phyloP scores from a whole-genome alignment of 1,140 invertebrate genomes.

The Listronotus bonariensis region DNA sequence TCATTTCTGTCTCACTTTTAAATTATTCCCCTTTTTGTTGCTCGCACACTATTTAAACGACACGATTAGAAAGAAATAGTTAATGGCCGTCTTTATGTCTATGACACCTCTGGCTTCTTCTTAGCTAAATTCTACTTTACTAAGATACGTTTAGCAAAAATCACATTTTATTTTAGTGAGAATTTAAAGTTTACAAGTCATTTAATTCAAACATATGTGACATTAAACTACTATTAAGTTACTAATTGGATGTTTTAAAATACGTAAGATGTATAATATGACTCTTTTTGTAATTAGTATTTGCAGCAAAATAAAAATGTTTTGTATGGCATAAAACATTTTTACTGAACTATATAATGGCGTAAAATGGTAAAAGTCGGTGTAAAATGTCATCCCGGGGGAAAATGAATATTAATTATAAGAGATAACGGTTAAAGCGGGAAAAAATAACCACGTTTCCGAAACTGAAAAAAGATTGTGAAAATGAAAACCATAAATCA shows the following conservation, averaged over 20 bases:
- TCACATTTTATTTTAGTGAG: too few relatives aligned
- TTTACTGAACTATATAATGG: constrained; percentile 22
- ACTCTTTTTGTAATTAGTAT: constrained; percentile 13
- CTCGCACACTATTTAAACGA: too few relatives aligned
- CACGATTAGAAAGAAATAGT: too few relatives aligned
- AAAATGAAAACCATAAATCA: constrained; percentile 25
- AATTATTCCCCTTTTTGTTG: too few relatives aligned
- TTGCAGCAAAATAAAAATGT: constrained; percentile 24
- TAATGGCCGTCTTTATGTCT: too few relatives aligned
- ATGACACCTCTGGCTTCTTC: too few relatives aligned
- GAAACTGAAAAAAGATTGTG: constrained; percentile 30
- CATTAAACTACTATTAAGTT: too few relatives aligned
- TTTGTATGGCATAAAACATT: constrained; percentile 27
- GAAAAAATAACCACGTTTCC: constrained; percentile 28
- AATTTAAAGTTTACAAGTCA: too few relatives aligned
- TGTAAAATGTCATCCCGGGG: constrained; percentile 24
- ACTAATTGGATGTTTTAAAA: constrained; percentile 22
- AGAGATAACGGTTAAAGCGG: constrained; percentile 24
- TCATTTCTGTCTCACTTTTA: too few relatives aligned
- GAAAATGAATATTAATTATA: constrained; percentile 29
- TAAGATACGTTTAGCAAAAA: too few relatives aligned
- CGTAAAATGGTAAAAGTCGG: constrained; percentile 24
- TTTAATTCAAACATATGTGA: too few relatives aligned
- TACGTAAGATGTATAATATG: constrained; percentile 16
- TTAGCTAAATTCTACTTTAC: too few relatives aligned